These are phyloP conservation scores for Ophonus ardosiacus DNA, from an alignment of 2,888 invertebrate genomes.

Conservation along the genomic window DNA sequence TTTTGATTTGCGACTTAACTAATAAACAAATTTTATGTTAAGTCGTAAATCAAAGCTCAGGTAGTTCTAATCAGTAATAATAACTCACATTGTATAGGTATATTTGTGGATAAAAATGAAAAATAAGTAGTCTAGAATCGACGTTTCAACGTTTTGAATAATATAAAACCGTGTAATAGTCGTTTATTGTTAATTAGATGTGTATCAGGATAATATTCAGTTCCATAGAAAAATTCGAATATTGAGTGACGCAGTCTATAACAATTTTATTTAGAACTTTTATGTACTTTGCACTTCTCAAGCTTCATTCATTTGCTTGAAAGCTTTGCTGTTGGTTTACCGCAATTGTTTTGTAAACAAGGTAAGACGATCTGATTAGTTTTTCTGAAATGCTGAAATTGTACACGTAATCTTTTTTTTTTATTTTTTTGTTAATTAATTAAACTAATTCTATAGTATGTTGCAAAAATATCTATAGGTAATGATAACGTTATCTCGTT, in stretches of 20 bases:
- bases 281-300: slow-evolving; percentile 9
- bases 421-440: too few relatives aligned
- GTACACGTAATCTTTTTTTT: too few relatives aligned
- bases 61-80: too few relatives aligned
- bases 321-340: neutral
- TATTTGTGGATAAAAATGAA: neutral
- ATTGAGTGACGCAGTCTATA: slow-evolving; percentile 3
- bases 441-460: too few relatives aligned
- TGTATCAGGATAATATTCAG: slow-evolving; percentile 1
- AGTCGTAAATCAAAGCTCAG: too few relatives aligned
- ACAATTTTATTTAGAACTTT: slow-evolving; percentile 31
- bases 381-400: neutral
- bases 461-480: too few relatives aligned
- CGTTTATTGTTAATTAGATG: slow-evolving; percentile 8
- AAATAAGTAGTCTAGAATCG: neutral
- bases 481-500: too few relatives aligned
- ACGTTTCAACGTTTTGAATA: neutral
- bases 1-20: too few relatives aligned
- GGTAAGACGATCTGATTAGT: neutral
- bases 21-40: too few relatives aligned
- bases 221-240: slow-evolving; percentile 1
- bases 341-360: neutral
- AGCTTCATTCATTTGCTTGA: slow-evolving; percentile 10
- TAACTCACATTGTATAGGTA: too few relatives aligned
- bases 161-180: neutral